Base-by-base conservation (phyloP, 1,140 invertebrate species). In the Arion vulgaris region DNA sequence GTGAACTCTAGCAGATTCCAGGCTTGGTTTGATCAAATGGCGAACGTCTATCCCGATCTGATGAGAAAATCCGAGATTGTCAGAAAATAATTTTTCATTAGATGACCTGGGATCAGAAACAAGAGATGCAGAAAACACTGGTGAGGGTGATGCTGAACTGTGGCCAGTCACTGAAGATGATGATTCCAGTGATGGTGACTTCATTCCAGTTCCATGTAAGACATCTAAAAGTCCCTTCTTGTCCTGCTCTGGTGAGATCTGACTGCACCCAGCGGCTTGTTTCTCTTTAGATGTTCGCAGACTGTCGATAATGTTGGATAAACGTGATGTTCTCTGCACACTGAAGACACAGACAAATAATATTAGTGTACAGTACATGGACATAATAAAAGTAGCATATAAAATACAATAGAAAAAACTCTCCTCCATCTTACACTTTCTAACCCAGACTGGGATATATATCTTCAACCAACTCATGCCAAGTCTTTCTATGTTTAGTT, bases 271-370 rank as follows among this genome's bases (percentile, higher is more conserved):
- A 2, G 49, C n/a, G 2, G 57, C 73, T 76, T 83, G 77, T 75
- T 83, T 83, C 51, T 86, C 85, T 39, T 86, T 86, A 26, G 83
- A 82, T 0, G 83, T 81, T 26, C 85, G 78, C 57, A 86, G 81
- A 45, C 75, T 82, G 77, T 86, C 85, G 53, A 86, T 86, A 69
- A 86, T 86, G 80, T 84, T 86, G 57, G 83, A 84, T 17, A 86
- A 80, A 11, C 85, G 68, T 19, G 85, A 86, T 17, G 49, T 78
- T 13, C 76, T 7, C 53, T 78, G 57, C 19, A 36, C 53, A 62
- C 76, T 78, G 76, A n/a, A 75, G n/a, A n/a, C n/a, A 74, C 11
- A 69, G 34, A 38, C 34, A 72, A 36, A n/a, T n/a, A n/a, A n/a
- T n/a, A n/a, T n/a, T n/a, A n/a, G n/a, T n/a, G n/a, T n/a, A n/a